A percentile compares a stretch with the other conserved stretches of the same genome.
phyloP scores from a whole-genome alignment of 2,797 vertebrate species.

The Acipenser oxyrinchus region DNA sequence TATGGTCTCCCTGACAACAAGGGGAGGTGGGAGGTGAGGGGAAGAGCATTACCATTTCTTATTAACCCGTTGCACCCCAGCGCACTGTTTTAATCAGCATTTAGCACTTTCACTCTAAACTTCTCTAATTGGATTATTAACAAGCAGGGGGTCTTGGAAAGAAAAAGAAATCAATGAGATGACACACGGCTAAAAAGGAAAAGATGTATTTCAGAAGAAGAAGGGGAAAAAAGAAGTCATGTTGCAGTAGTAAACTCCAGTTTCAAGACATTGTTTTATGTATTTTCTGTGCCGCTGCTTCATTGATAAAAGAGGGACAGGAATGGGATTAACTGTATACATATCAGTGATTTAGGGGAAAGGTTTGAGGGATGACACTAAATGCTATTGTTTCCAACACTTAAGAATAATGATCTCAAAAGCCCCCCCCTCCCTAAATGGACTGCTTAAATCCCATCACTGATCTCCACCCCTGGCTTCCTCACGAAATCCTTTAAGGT shows the following conservation, averaged over 20 bases:
- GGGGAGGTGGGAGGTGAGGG: not conserved
- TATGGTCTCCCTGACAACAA: constrained; percentile 27
- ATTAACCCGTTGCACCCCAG: not conserved
- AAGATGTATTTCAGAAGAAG: constrained; percentile 1
- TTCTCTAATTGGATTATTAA: constrained; percentile 16
- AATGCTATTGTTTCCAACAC: constrained; percentile 47
- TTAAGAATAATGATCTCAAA: constrained; percentile 33
- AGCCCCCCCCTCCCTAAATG: not conserved
- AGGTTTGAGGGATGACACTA: constrained; percentile 35
- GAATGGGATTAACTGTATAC: constrained; percentile 34
- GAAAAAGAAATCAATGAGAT: constrained; percentile 24
- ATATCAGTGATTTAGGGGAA: constrained; percentile 41
- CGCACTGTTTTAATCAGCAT: not conserved
- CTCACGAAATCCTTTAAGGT: constrained; percentile 8
- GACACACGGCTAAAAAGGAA: not conserved
- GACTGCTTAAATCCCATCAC: constrained; percentile 2
- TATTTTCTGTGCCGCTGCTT: constrained; percentile 39
- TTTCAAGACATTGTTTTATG: constrained; percentile 61
- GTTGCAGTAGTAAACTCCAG: constrained; percentile 37
- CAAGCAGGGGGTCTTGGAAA: constrained; percentile 20
- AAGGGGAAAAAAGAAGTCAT: constrained; percentile 12
- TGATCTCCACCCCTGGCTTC: constrained; percentile 5
- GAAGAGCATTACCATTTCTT: not conserved
- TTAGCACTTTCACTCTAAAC: not conserved
- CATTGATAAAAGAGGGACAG: constrained; percentile 45